Evolutionary conservation across 2,888 invertebrate species (phyloP).

Genomic region (Chrysolina haemoptera): DNA sequence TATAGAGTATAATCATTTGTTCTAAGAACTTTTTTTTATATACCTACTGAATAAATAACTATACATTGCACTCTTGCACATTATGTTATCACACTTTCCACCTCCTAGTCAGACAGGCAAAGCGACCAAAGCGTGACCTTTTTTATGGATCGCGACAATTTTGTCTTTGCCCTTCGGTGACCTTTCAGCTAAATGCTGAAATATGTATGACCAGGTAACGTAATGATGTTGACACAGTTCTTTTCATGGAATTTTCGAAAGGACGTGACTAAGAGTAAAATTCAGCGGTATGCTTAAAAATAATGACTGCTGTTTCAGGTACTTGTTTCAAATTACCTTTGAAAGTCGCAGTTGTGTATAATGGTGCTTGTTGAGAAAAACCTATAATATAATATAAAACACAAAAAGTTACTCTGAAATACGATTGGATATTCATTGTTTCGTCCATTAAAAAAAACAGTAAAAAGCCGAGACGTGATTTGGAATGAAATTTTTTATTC

Average conservation of each 20-base stretch:
- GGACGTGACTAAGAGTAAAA: slow-evolving; percentile 13
- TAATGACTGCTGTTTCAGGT: not conserved
- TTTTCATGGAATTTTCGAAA: not conserved
- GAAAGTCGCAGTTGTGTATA: not conserved
- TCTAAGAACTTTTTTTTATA: not conserved
- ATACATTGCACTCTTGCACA: not conserved
- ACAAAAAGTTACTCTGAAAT: too few species aligned
- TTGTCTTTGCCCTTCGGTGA: slow-evolving; percentile 7
- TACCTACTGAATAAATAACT: too few species aligned
- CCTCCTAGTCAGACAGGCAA: slow-evolving; percentile 13
- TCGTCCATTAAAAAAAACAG: too few species aligned
- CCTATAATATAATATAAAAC: not conserved
- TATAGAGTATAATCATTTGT: too few species aligned
- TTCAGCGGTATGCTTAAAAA: not conserved
- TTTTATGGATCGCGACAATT: slow-evolving; percentile 16
- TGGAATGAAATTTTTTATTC: too few species aligned
- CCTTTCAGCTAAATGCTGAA: slow-evolving; percentile 18
- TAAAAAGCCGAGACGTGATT: too few species aligned
- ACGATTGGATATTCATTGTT: too few species aligned
- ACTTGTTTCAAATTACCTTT: slow-evolving; percentile 1
- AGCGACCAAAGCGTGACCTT: slow-evolving; percentile 20
- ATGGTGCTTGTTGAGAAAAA: not conserved
- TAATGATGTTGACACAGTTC: slow-evolving; percentile 17
- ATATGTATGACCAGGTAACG: slow-evolving; percentile 14
- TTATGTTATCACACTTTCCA: slow-evolving; percentile 15